Evolutionary conservation across 2,888 invertebrate genomes (phyloP).

Genomic region (Calameuta filiformis): DNA sequence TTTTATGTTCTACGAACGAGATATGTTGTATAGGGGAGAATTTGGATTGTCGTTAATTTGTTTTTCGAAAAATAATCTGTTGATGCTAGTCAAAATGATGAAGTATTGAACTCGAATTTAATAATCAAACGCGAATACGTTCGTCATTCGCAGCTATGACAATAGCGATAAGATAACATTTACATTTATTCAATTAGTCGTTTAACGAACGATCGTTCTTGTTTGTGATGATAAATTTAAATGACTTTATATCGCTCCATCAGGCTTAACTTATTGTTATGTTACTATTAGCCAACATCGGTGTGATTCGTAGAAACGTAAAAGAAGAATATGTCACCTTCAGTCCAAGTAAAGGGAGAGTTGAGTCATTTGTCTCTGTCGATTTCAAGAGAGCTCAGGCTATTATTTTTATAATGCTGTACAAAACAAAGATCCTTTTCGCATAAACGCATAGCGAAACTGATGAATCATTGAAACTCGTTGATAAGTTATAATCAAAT

Average conservation of each 20-base stretch:
- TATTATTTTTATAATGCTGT: background rate
- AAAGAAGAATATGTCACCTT: background rate
- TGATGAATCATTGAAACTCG: background rate
- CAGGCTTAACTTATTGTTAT: background rate
- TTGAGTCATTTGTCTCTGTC: background rate
- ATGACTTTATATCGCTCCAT: background rate
- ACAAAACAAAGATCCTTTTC: background rate
- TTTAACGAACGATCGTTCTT: background rate
- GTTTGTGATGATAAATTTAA: background rate
- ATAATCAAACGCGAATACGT: background rate
- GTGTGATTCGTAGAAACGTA: background rate
- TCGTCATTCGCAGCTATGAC: background rate
- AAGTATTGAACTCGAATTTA: background rate
- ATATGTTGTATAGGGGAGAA: background rate
- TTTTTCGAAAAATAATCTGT: background rate
- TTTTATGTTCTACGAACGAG: no score
- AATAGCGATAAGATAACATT: background rate
- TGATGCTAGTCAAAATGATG: background rate
- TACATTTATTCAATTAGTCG: no score
- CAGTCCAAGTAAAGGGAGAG: background rate
- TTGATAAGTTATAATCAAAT: background rate
- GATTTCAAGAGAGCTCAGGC: background rate
- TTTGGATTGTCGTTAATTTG: background rate
- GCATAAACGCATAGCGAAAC: background rate
- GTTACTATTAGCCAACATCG: background rate